Evolutionary conservation across 1,140 invertebrate genomes (phyloP).

Genomic region (Philaenus spumarius): DNA sequence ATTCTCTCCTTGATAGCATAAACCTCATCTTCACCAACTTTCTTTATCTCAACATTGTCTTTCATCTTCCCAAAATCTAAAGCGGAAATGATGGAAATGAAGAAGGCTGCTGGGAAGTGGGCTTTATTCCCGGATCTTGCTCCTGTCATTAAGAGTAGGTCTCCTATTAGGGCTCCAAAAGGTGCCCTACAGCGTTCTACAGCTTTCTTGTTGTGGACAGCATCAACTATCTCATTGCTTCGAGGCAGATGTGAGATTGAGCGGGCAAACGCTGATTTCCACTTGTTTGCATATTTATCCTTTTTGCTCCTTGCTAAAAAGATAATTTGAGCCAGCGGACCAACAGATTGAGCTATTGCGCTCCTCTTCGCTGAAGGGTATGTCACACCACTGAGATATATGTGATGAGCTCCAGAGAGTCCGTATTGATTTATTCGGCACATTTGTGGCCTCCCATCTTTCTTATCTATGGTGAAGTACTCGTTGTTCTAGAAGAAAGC

Average conservation of each 20-base stretch:
- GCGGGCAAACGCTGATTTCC: background rate
- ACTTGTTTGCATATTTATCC: background rate
- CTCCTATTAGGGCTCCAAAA: no score
- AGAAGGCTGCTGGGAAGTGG: no score
- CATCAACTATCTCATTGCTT: background rate
- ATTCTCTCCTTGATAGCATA: no score
- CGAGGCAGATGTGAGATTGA: background rate
- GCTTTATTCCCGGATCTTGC: no score
- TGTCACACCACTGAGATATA: background rate
- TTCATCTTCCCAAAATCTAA: no score
- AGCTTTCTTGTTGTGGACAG: no score
- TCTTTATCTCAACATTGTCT: no score
- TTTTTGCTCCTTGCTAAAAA: background rate
- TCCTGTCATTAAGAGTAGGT: no score
- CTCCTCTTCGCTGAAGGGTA: background rate
- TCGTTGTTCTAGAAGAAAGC: no score
- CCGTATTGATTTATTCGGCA: background rate
- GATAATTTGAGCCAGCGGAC: background rate
- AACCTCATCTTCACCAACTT: no score
- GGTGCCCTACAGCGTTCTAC: no score
- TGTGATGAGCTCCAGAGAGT: background rate
- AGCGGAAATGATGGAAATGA: no score
- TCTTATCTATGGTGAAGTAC: background rate
- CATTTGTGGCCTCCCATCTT: background rate
- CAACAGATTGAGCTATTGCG: background rate